These are phyloP conservation scores for Hypothenemus hampei DNA, from an alignment of 1,140 invertebrate species.

Conservation along the genomic window DNA sequence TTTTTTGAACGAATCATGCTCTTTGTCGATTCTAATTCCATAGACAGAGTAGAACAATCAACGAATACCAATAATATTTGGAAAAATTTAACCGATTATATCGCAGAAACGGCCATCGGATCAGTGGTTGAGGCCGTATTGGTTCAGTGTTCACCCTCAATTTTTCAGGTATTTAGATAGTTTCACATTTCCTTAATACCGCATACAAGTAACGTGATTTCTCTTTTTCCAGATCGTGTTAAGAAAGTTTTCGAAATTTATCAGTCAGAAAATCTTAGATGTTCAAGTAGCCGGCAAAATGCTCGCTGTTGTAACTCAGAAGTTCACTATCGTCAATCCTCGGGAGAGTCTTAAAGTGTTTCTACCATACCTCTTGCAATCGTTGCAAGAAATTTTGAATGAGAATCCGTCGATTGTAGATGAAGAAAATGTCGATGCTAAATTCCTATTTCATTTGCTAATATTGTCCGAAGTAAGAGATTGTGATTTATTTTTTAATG, in stretches of 20 bases:
- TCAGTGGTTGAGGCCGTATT: conserved; percentile 63
- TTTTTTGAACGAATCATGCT: conserved; percentile 75
- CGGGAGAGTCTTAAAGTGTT: conserved; percentile 65
- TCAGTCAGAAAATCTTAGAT: conserved; percentile 70
- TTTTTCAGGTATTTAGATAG: conserved; percentile 50
- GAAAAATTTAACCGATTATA: conserved; percentile 64
- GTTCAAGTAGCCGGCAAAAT: conserved; percentile 75
- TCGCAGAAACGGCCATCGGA: conserved; percentile 64
- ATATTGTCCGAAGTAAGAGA: conserved; percentile 63
- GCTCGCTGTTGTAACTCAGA: conserved; percentile 57
- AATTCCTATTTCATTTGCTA: conserved; percentile 73
- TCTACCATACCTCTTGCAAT: conserved; percentile 64
- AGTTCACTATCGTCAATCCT: conserved; percentile 65
- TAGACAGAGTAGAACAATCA: conserved; percentile 63
- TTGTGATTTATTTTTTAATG: not conserved
- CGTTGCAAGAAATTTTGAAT: conserved; percentile 52
- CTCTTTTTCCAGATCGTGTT: conserved; percentile 65
- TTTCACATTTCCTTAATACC: conserved; percentile 2
- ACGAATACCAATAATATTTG: conserved; percentile 50
- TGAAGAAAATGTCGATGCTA: conserved; percentile 73
- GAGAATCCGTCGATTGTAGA: conserved; percentile 55
- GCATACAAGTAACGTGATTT: not conserved
- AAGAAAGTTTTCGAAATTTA: conserved; percentile 68
- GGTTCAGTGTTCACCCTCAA: conserved; percentile 51
- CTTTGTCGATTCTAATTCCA: conserved; percentile 67